Evolutionary conservation across 1,140 invertebrate genomes (phyloP), one percentile per base, ranked within the genome.

Genomic region (Aphaenogaster ashmeadi): DNA sequence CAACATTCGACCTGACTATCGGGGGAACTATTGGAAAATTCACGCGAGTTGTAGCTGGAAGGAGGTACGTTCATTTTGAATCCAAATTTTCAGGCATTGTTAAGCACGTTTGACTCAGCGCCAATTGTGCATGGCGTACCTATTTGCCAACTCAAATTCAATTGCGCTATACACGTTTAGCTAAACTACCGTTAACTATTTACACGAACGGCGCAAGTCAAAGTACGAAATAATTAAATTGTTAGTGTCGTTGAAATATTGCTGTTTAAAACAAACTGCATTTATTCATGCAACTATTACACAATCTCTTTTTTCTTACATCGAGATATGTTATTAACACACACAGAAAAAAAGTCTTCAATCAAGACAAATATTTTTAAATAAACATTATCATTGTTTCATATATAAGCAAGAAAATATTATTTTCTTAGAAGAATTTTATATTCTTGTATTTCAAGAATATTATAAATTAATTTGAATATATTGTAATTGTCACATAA

Each of bases 51-150:
- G 50, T 27, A 56, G 64, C 38, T 56, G 66, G 47, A 56, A 56
- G 79, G 8, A 33, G 62, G 9, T 38, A 38, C 66, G 52, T 84
- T 75, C 27, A 60, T 75, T 84, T 44, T 6, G 80, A 74, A 60
- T 60, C 54, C 7, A 41, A 56, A 83, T 84, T 84, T 84, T 79
- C 84, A 80, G 60, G 74, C 74, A 80, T 86, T 86, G 62, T 86
- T 86, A 64, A 64, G 47, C 74, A 60, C 74, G 60, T 27, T 80
- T 66, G 84, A 77, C 60, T 41, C 58, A 18, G 11, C 15, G 84
- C 74, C 84, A 86, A 86, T 78, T 86, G 74, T 79, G 54, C 80
- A 36, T 33, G 50, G 47, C 60, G 62, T 64, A 27, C 18, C 54
- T 84, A 74, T 56, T 86, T 67, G 84, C 72, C 60, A 86, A 54